Evolutionary conservation across 2,797 vertebrate genomes (phyloP), one percentile per base, ranked within the genome.

Genomic region (Pangasius macronema): DNA sequence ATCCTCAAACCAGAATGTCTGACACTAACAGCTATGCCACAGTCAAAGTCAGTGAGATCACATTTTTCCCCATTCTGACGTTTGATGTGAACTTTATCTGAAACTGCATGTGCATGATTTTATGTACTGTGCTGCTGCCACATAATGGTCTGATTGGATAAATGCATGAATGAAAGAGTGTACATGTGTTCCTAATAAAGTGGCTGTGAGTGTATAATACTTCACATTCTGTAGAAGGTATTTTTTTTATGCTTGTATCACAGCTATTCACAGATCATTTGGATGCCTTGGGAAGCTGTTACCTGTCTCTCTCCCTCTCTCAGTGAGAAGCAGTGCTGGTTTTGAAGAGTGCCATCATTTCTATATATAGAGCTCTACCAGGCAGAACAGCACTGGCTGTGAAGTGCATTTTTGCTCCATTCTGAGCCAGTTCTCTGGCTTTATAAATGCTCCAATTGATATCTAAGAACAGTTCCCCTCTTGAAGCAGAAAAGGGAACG

Each of bases 321-420:
- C n/a, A 70, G 80, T 88, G 76, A 82, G 73, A 81, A 87, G 83
- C 70, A 72, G 80, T 80, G 46, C 30, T 86, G 4, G 68, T 88
- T 88, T 70, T 88, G 20, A 73, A 63, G 18, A 90, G 85, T 70
- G 83, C 75, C 90, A 88, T 70, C 87, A 55, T 91, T 83, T 87
- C 91, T 93, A 92, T 86, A 92, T 89, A 91, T 89, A 90, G 88
- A 89, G 36, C 76, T 85, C 75, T 84, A 65, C 82, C 86, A 80
- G 75, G 79, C 49, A 88, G 86, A 86, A 80, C 33, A 85, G 70
- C 30, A 84, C 55, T 87, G 87, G 80, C 86, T 88, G 83, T 68
- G 87, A 88, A 86, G 85, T 73, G 24, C 75, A 65, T 83, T 55
- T 88, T 86, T 87, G 57, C 61, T 84, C 76, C 53, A 82, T 84